Evolutionary conservation across 2,888 invertebrate species (phyloP).

Genomic region (Coelogynopora nodosa): DNA sequence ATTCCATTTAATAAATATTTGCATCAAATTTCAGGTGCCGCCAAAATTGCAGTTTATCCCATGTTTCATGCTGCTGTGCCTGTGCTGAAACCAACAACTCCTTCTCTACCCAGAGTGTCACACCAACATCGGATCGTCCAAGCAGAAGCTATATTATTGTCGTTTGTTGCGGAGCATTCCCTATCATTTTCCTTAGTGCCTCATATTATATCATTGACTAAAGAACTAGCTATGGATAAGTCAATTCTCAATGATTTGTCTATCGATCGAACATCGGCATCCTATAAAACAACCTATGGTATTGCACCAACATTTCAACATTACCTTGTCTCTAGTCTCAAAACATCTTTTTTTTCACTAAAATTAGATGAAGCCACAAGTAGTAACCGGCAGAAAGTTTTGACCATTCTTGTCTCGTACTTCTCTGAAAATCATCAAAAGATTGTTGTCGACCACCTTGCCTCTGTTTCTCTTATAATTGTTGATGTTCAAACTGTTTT

Average conservation of each 20-base stretch:
- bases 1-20: too few relatives aligned
- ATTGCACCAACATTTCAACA: neutral
- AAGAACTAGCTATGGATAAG: neutral
- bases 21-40: neutral
- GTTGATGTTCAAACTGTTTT: conserved; percentile 24
- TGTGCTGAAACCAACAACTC: neutral
- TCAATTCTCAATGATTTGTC: conserved; percentile 17
- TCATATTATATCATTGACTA: neutral
- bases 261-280: conserved; percentile 21
- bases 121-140: neutral
- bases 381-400: conserved; percentile 6
- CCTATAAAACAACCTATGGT: conserved; percentile 23
- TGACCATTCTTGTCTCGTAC: conserved; percentile 22
- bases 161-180: neutral
- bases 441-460: neutral
- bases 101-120: neutral
- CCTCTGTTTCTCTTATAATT: conserved; percentile 18
- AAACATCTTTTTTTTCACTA: neutral
- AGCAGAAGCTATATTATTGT: neutral
- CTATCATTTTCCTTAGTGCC: neutral
- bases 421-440: conserved; percentile 18
- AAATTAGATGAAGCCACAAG: neutral
- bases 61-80: neutral
- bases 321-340: conserved; percentile 14
- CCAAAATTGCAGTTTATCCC: neutral